Conservation (phyloP, 1,140 invertebrate genomes). For the Protaetia brevitarsis region DNA sequence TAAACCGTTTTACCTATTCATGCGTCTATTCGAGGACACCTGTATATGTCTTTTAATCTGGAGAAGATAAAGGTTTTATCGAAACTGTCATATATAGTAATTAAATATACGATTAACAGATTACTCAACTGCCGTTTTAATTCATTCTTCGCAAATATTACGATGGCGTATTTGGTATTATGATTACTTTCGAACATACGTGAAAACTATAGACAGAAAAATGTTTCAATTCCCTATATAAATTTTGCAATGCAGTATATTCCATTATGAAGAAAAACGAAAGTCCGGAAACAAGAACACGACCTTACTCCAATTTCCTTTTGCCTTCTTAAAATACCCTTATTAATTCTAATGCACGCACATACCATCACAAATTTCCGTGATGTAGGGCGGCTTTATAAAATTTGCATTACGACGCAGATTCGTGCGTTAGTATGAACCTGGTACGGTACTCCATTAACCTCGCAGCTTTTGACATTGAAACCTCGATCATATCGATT, state of each 20-base stretch:
- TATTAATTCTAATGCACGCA: constrained; percentile 8
- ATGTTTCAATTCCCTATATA: too few species aligned
- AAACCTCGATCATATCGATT: not conserved
- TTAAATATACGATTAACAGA: too few species aligned
- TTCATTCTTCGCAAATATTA: too few species aligned
- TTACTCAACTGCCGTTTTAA: too few species aligned
- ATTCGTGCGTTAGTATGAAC: not conserved
- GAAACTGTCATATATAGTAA: too few species aligned
- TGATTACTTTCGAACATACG: too few species aligned
- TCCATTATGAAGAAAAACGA: not conserved
- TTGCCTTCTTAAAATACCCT: not conserved
- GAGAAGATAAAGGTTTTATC: too few species aligned
- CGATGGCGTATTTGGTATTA: too few species aligned
- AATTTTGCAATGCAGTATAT: not conserved
- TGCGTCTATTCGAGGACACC: too few species aligned
- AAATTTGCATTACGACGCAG: not conserved
- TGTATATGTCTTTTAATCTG: too few species aligned
- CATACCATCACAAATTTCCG: not conserved
- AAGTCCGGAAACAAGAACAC: not conserved
- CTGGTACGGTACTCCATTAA: not conserved
- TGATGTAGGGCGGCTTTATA: not conserved
- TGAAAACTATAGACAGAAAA: too few species aligned
- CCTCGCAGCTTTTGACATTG: not conserved
- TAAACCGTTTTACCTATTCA: too few species aligned
- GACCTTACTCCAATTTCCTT: not conserved